A percentile compares a stretch with the other conserved stretches of the same genome.
phyloP scores from a whole-genome alignment of 2,888 invertebrate genomes.

The Lacanobia wlatinum region DNA sequence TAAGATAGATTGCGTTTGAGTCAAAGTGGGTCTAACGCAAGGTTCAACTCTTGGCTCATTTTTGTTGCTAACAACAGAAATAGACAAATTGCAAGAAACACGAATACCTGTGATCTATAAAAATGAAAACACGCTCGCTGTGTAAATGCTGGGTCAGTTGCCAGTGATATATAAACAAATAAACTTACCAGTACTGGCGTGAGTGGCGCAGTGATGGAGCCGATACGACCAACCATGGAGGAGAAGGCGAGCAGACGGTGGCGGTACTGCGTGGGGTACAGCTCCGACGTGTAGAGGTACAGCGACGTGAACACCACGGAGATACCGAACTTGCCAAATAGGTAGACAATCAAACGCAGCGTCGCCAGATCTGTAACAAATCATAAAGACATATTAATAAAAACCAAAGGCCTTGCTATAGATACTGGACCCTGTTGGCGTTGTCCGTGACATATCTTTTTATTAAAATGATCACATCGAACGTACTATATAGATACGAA shows the following conservation, averaged over 20 bases:
- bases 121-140: no score
- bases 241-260: slow-evolving; percentile 93
- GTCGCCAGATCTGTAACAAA: slow-evolving; percentile 74
- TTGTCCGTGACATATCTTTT: neutral
- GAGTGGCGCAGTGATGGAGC: slow-evolving; percentile 93
- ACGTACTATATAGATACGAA: neutral
- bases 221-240: slow-evolving; percentile 93
- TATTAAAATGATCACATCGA: neutral
- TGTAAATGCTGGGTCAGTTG: neutral
- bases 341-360: slow-evolving; percentile 86
- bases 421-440: neutral
- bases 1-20: neutral
- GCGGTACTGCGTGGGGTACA: slow-evolving; percentile 93
- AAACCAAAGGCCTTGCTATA: neutral
- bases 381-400: neutral
- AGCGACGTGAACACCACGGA: slow-evolving; percentile 92
- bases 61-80: neutral
- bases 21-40: neutral
- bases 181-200: slow-evolving; percentile 91
- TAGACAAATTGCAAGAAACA: neutral
- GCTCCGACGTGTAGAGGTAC: slow-evolving; percentile 93
- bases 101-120: neutral
- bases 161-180: neutral
- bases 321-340: slow-evolving; percentile 92
- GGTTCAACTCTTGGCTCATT: no score